Evolutionary conservation across 2,113 vertebrate species (phyloP), one percentile per base, ranked within the genome.

Genomic region (Etheostoma cragini): DNA sequence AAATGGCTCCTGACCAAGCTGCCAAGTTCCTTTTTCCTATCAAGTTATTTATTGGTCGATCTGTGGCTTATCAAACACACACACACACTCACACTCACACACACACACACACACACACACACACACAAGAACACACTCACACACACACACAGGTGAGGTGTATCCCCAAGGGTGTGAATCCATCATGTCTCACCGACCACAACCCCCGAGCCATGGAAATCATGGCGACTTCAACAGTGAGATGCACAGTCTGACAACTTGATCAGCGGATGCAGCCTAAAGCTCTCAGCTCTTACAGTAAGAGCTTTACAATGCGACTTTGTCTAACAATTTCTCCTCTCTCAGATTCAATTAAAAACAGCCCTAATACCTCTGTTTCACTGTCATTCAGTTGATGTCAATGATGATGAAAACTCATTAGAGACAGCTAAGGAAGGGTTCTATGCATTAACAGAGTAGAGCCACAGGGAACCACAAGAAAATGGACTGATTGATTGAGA

Each of bases 401-500:
- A 14, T 61, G 84, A 90, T 90, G 88, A 90, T 92, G 82, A 88
- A 89, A 91, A 88, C 47, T 89, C 82, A 92, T 92, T 92, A 91
- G 84, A 77, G 85, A 79, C 46, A 49, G 62, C 86, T 76, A 69
- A 22, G 79, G 76, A 88, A 84, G 82, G 72, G 66, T 83, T 86
- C 62, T 78, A 45, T 85, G 85, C 78, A 68, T 84, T 74, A 75
- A 60, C 83, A 74, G 84, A 76, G 81, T 21, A 24, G 67, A 87
- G 85, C 88, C 89, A 92, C 82, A 15, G 87, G 87, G 87, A 88
- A 86, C 71, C 81, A 76, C 81, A 84, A 89, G 64, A 89, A 88
- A 89, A 87, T 58, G 68, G 83, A 75, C 86, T 80, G 87, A 90
- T 84, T 92, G 90, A 91, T 87, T 85, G 84, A 88, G 75, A 76